These are phyloP conservation scores for Solea senegalensis DNA, from an alignment of 2,113 vertebrate species.

Conservation along the genomic window DNA sequence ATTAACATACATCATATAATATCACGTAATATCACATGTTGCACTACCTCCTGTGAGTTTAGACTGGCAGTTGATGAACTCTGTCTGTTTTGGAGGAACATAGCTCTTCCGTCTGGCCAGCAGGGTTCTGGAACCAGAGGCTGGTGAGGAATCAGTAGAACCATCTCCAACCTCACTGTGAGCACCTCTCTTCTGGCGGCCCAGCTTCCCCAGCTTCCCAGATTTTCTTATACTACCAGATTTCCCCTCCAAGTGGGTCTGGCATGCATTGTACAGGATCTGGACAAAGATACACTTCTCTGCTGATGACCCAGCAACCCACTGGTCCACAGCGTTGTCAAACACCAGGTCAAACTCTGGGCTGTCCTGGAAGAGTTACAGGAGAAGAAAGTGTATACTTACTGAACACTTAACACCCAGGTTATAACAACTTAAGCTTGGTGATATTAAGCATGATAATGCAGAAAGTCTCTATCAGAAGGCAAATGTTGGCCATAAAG, in stretches of 20 bases:
- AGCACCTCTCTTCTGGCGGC: background rate
- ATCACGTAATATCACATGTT: too few species aligned
- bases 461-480: too few species aligned
- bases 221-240: slow-evolving; percentile 26
- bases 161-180: background rate
- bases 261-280: slow-evolving; percentile 90
- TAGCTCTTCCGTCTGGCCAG: slow-evolving; percentile 53
- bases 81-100: slow-evolving; percentile 83
- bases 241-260: slow-evolving; percentile 84
- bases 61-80: slow-evolving; percentile 94
- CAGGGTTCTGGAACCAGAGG: slow-evolving; percentile 15
- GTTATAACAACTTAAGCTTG: too few species aligned
- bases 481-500: too few species aligned
- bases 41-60: slow-evolving; percentile 90
- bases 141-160: background rate
- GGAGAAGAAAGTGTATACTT: background rate
- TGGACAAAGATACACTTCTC: slow-evolving; percentile 96
- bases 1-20: background rate
- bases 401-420: background rate
- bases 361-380: slow-evolving; percentile 84
- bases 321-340: slow-evolving; percentile 91
- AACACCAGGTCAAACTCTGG: slow-evolving; percentile 94
- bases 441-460: too few species aligned
- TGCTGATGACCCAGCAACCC: slow-evolving; percentile 90
- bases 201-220: slow-evolving; percentile 11